phyloP scores from a whole-genome alignment of 1,140 invertebrate genomes.

The Diorhabda elongata region DNA sequence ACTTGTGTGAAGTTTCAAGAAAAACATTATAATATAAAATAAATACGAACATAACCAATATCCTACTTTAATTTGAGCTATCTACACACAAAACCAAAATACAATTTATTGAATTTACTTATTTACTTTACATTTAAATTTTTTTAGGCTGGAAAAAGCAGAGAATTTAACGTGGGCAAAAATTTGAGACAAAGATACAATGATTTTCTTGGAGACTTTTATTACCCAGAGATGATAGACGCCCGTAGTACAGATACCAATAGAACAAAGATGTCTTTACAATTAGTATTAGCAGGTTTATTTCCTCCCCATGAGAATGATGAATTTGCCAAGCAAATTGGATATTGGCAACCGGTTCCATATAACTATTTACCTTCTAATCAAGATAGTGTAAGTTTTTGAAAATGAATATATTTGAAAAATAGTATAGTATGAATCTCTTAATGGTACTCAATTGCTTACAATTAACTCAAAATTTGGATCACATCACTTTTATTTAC shows the following conservation, averaged over 20 bases:
- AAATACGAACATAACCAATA: no score
- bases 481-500: no score
- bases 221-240: slow-evolving; percentile 45
- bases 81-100: no score
- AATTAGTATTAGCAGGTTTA: slow-evolving; percentile 75
- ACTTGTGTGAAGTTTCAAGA: no score
- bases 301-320: slow-evolving; percentile 70
- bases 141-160: slow-evolving; percentile 29
- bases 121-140: no score
- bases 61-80: no score
- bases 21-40: no score
- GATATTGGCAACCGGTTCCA: slow-evolving; percentile 80
- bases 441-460: not conserved
- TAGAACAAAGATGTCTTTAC: slow-evolving; percentile 58
- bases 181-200: slow-evolving; percentile 59
- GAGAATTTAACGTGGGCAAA: slow-evolving; percentile 59
- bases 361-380: slow-evolving; percentile 47
- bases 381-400: slow-evolving; percentile 23
- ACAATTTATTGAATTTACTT: no score
- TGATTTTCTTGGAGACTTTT: slow-evolving; percentile 59
- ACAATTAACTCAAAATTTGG: no score
- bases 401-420: not conserved
- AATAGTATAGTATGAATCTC: no score
- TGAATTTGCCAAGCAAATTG: slow-evolving; percentile 57
- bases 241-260: slow-evolving; percentile 45